A percentile compares a stretch with the other conserved stretches of the same genome.
Evolutionary conservation across 1,140 invertebrate genomes (phyloP).

Genomic region (Ylistrum balloti): DNA sequence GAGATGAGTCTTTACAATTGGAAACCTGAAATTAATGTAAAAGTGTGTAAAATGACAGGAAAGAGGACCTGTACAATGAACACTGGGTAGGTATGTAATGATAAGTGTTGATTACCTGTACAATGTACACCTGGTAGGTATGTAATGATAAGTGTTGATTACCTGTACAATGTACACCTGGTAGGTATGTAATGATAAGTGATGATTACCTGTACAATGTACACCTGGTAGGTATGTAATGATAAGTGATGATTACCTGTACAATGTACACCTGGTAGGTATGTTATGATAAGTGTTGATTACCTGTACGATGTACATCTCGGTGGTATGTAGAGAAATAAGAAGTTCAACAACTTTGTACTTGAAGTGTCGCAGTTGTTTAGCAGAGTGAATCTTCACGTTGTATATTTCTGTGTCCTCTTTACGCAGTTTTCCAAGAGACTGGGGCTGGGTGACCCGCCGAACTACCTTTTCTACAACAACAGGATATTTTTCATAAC

Average conservation of each 20-base stretch:
- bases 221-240: slow-evolving; percentile 86
- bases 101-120: slow-evolving; percentile 80
- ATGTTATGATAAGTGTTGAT: not conserved
- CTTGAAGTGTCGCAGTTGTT: slow-evolving; percentile 92
- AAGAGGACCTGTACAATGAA: slow-evolving; percentile 21
- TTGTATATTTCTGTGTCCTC: slow-evolving; percentile 85
- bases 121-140: slow-evolving; percentile 87
- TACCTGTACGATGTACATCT: slow-evolving; percentile 87
- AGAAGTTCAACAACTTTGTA: slow-evolving; percentile 89
- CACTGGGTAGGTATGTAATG: not conserved
- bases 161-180: slow-evolving; percentile 90
- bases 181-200: slow-evolving; percentile 54
- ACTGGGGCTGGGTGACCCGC: slow-evolving; percentile 49
- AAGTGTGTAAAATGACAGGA: not conserved
- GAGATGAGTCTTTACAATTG: not conserved
- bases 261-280: slow-evolving; percentile 87
- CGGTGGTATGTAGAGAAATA: slow-evolving; percentile 86
- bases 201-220: slow-evolving; percentile 85
- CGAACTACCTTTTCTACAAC: not conserved
- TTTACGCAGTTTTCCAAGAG: slow-evolving; percentile 65
- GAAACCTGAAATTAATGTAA: slow-evolving; percentile 34
- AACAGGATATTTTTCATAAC: no score
- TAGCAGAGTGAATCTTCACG: slow-evolving; percentile 86
- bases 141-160: slow-evolving; percentile 87
- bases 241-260: slow-evolving; percentile 87